Base-by-base conservation (phyloP, 2,888 invertebrate genomes). In the Eupithecia tripunctaria region DNA sequence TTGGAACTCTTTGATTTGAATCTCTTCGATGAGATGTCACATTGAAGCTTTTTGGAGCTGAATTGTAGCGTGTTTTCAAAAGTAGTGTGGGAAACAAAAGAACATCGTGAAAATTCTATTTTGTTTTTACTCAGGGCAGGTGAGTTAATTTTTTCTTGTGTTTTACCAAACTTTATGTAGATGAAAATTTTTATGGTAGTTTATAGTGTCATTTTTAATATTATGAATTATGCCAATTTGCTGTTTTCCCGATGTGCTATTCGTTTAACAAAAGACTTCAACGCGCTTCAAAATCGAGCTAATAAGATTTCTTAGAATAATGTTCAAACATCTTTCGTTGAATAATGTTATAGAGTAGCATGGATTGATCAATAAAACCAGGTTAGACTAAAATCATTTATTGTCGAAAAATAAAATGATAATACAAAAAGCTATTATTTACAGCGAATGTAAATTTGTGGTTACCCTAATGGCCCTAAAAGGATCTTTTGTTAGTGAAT, bases 1-100 rank as follows among this genome's bases (percentile, higher is more conserved):
- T 56, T 67, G 12, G 14, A 67, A 56, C 51, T 67, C 15, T 67
- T 47, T 67, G n/a, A 32, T 56, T 21, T 56, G 14, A 51, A 51
- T 47, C 51, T 51, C 10, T 21, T 51, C 18, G 21, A 18, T 21
- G 21, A 21, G 2, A 43, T 21, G 21, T 32, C 32, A 21, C 51
- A 51, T 21, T 51, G 14, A 29, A 62, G 36, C 32, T 32, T 29
- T 63, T 63, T 36, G 2, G 12, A 63, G n/a, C 8, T 8, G 12
- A n/a, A 63, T n/a, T 62, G 2, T n/a, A 36, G 18, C 5, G 36
- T 36, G 18, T 21, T 4, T 56, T 12, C 18, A 21, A 51, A 51
- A 62, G 38, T 36, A 56, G 21, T 1, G 47, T 60, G 60, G 18
- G 4, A 60, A 60, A 60, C 60, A 29, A 14, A 25, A 60, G 59